Base-by-base conservation (phyloP, 2,113 vertebrate species). In the Riparia riparia region DNA sequence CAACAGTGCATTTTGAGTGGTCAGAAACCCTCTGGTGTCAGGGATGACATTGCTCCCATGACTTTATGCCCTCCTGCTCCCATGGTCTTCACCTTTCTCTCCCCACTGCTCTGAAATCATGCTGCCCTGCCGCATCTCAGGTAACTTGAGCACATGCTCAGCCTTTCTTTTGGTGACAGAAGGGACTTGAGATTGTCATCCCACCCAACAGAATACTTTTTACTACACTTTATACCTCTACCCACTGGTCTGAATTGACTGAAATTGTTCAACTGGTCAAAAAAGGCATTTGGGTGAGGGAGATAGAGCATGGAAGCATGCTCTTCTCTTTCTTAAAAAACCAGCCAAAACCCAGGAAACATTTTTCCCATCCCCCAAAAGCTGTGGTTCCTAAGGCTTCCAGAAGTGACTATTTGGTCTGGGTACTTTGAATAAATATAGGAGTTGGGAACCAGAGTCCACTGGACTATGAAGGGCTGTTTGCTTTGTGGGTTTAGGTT, bases 1-100 rank as follows among this genome's bases (percentile, higher is more conserved):
- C n/a, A 63, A 45, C 21, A 64, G 44, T 0, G 0, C 5, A 32
- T 22, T 18, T 60, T n/a, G 41, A 26, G 34, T 44, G 11, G 80
- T 13, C 3, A 31, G 81, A 58, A 70, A 42, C 21, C 49, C 28
- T 37, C 39, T 4, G 8, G 37, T 71, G 39, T 42, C 34, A 7
- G 5, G 7, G 25, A 82, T 32, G 22, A 47, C 26, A 9, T 31
- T n/a, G 34, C 4, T 81, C 18, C 34, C 21, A 25, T 61, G 80
- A 29, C 25, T 76, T 61, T 57, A n/a, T 32, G 50, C 14, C 25
- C 37, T 82, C 49, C 32, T 49, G 54, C 12, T 73, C 50, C 72
- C 12, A 32, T 7, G 29, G 16, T 89, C 49, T 86, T 78, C 71
- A 72, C 28, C 18, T 9, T 66, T 50, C 39, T 56, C 47, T 47